phyloP scores from a whole-genome alignment of 2,888 invertebrate genomes.

The Auanema sp. region DNA sequence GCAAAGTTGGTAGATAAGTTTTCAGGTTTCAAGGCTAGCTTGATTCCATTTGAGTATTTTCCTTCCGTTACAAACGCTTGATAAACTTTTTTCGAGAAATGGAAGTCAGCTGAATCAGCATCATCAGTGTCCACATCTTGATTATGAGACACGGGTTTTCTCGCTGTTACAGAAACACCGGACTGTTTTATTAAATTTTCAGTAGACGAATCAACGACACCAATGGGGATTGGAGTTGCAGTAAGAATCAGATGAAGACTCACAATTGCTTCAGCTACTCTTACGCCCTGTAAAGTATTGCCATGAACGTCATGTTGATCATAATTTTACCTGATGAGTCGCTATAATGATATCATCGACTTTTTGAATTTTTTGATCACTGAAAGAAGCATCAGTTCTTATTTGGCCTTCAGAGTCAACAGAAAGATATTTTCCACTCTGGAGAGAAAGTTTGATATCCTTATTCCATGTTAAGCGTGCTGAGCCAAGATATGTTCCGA shows the following conservation, averaged over 20 bases:
- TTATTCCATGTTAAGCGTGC: conserved; percentile 18
- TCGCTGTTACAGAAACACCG: too few species aligned
- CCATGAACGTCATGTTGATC: too few species aligned
- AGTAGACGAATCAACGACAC: too few species aligned
- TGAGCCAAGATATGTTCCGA: conserved; percentile 32
- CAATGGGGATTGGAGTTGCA: too few species aligned
- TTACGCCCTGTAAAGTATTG: neutral
- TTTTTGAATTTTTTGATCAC: conserved; percentile 10
- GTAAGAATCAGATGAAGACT: too few species aligned
- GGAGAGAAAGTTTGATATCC: conserved; percentile 5
- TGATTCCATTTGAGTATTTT: conserved; percentile 45
- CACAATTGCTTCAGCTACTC: too few species aligned
- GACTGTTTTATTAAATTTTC: too few species aligned
- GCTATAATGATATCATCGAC: conserved; percentile 34
- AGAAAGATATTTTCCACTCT: conserved; percentile 16
- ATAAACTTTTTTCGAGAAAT: conserved; percentile 20
- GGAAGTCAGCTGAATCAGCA: too few species aligned
- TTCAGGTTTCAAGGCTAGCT: conserved; percentile 45
- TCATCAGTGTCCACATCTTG: too few species aligned
- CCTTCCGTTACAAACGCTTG: conserved; percentile 48
- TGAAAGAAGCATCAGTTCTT: conserved; percentile 20
- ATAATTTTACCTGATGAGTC: conserved; percentile 17
- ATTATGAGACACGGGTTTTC: too few species aligned
- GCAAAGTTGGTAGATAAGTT: conserved; percentile 22
- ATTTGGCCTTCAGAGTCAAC: conserved; percentile 32